These are phyloP conservation scores for Eupelmus urozonus DNA, from an alignment of 2,888 invertebrate species.

Conservation along the genomic window DNA sequence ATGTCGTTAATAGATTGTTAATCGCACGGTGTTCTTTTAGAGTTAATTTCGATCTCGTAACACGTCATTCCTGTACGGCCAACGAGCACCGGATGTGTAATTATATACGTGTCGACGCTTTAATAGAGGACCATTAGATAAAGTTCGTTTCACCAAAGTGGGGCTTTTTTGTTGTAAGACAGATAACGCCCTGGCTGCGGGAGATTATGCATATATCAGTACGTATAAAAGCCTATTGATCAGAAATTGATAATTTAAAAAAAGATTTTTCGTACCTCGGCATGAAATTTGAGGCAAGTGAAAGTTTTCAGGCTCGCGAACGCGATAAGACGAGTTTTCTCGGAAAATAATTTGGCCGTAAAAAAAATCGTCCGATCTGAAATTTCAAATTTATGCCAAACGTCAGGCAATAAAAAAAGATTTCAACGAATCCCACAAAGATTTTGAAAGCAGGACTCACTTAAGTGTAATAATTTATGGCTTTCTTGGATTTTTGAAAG, in stretches of 20 bases:
- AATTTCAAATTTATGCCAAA: not conserved
- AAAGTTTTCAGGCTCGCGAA: conserved; percentile 13
- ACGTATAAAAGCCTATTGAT: too few relatives aligned
- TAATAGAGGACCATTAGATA: conserved; percentile 26
- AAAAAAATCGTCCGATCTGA: not conserved
- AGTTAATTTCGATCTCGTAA: conserved; percentile 27
- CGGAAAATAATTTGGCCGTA: conserved; percentile 11
- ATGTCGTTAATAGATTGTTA: conserved; percentile 31
- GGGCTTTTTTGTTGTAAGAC: too few relatives aligned
- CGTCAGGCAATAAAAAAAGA: not conserved
- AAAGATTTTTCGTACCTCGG: conserved; percentile 21
- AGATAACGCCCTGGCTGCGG: too few relatives aligned
- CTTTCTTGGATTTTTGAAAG: conserved; percentile 1
- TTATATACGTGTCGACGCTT: conserved; percentile 35
- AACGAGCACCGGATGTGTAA: conserved; percentile 20
- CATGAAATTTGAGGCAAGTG: conserved; percentile 21
- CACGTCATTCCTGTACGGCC: conserved; percentile 3
- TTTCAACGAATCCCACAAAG: conserved; percentile 1
- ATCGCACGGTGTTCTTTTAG: conserved; percentile 23
- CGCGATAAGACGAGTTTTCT: not conserved
- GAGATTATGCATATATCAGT: too few relatives aligned
- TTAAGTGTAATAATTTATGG: not conserved
- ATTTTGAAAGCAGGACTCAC: not conserved
- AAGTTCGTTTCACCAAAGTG: not conserved
- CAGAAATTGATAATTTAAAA: too few relatives aligned